Evolutionary conservation across 2,797 vertebrate species (phyloP).

Genomic region (Ara ararauna): DNA sequence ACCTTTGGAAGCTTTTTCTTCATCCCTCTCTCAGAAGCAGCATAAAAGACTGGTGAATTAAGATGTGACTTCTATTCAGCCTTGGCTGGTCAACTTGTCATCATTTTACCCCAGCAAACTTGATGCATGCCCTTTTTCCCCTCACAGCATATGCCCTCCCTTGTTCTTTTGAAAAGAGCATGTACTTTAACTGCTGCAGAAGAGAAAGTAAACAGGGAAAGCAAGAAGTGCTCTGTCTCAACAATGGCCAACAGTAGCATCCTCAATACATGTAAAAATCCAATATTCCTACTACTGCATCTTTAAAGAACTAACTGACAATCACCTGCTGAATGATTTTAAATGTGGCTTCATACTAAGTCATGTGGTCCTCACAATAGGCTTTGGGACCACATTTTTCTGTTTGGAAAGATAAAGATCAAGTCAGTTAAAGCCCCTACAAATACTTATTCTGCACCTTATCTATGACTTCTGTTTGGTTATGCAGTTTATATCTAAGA

Average conservation of each 20-base stretch:
- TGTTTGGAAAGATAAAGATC: background rate
- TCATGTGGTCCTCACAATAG: background rate
- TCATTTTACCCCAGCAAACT: accelerated
- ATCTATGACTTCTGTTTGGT: background rate
- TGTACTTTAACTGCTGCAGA: background rate
- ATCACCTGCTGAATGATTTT: background rate
- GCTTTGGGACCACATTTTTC: background rate
- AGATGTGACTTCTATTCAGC: background rate
- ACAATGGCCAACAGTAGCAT: background rate
- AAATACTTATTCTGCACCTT: background rate
- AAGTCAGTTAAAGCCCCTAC: background rate
- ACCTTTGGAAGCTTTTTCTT: background rate
- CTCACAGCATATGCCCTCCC: background rate
- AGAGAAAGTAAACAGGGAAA: background rate
- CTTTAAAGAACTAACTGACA: background rate
- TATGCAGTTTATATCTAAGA: background rate
- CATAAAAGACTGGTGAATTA: background rate
- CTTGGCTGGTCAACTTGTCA: background rate
- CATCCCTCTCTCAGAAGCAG: background rate
- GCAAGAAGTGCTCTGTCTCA: background rate
- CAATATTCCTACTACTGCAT: background rate
- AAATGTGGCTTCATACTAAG: background rate
- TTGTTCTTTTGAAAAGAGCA: background rate
- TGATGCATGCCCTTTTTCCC: background rate
- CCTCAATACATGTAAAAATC: background rate